These are phyloP conservation scores for Channallabes apus DNA, from an alignment of 2,797 vertebrate genomes.

Conservation along the genomic window DNA sequence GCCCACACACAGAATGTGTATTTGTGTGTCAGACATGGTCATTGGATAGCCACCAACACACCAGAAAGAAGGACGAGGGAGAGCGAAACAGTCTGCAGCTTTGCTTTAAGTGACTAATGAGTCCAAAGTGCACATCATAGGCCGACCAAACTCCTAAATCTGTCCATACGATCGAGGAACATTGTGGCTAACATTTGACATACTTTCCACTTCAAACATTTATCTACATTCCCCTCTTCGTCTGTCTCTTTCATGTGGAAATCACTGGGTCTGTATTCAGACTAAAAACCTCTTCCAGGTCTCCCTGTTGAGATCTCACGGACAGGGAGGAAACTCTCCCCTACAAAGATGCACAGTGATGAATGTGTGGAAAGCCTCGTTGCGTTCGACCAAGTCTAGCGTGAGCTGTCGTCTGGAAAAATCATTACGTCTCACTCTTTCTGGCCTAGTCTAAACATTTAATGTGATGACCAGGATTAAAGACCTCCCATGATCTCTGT, in stretches of 20 bases:
- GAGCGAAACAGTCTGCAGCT: background rate
- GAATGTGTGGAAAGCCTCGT: constrained; percentile 37
- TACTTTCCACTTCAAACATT: constrained; percentile 12
- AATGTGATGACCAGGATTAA: constrained; percentile 35
- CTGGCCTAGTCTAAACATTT: constrained; percentile 37
- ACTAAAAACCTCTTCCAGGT: constrained; percentile 31
- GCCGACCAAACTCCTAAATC: background rate
- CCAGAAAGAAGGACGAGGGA: background rate
- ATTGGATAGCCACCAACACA: background rate
- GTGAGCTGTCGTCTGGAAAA: constrained; percentile 46
- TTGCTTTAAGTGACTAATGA: background rate
- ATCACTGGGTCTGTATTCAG: constrained; percentile 15
- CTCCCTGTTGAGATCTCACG: constrained; percentile 23
- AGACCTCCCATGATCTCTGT: constrained; percentile 10
- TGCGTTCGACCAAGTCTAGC: constrained; percentile 17
- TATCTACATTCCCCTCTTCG: background rate
- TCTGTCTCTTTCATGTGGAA: constrained; percentile 27
- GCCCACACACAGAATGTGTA: constrained; percentile 46
- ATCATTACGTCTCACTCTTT: constrained; percentile 28
- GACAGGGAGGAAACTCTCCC: constrained; percentile 41
- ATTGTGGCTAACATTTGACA: background rate
- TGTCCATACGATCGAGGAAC: background rate
- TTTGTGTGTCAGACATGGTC: constrained; percentile 24
- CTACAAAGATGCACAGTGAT: constrained; percentile 47
- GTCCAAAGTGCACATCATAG: background rate